phyloP scores from a whole-genome alignment of 37 sponge, comb jelly and placozoan genomes.

The Diacarnus erythraeanus region DNA sequence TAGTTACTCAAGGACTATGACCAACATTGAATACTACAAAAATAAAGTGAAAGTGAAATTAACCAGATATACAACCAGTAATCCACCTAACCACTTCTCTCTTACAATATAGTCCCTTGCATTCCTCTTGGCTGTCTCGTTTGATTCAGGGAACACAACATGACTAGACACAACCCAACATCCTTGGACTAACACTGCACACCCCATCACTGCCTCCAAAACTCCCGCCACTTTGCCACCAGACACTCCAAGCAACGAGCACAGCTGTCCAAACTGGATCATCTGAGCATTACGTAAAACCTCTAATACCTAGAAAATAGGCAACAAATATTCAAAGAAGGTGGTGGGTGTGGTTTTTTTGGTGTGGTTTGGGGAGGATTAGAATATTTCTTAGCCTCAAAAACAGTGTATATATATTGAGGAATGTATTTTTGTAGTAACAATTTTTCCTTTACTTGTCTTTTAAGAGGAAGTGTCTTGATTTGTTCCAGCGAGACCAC shows the following conservation, averaged over 20 bases:
- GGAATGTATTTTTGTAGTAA: no score
- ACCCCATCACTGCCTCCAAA: conserved; percentile 39
- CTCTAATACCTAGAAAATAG: background rate
- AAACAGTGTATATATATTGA: background rate
- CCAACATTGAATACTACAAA: no score
- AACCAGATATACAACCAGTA: background rate
- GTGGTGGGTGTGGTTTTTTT: no score
- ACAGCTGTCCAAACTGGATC: conserved; percentile 41
- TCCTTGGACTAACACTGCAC: conserved; percentile 71
- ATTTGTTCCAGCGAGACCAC: conserved; percentile 32
- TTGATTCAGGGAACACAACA: conserved; percentile 21
- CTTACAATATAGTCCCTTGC: conserved; percentile 75
- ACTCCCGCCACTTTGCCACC: background rate
- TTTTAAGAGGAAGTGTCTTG: conserved; percentile 34
- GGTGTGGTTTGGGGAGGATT: no score
- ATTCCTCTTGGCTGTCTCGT: conserved; percentile 4
- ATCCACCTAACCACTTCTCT: background rate
- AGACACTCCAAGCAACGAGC: conserved; percentile 46
- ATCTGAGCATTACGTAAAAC: conserved; percentile 28
- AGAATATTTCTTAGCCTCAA: background rate
- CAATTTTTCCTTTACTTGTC: conserved; percentile 35
- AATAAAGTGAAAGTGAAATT: no score
- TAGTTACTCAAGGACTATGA: no score
- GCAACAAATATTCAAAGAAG: background rate
- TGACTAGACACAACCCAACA: conserved; percentile 75